Base-by-base conservation (phyloP, 2,113 vertebrate genomes). In the Chlamydotis undulata region DNA sequence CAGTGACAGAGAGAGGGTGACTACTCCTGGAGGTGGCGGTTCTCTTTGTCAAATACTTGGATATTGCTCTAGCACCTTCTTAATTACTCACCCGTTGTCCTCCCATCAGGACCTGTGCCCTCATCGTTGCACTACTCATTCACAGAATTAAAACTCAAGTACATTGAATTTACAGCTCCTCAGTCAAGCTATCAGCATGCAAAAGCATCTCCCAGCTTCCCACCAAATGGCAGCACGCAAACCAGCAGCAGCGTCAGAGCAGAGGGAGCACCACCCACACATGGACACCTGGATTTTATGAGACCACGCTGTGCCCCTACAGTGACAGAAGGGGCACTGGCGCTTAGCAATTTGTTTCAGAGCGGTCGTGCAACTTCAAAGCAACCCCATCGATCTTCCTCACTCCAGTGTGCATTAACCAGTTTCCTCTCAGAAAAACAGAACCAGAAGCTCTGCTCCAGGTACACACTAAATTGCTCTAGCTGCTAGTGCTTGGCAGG, bases 11-110 rank as follows among this genome's bases (percentile, higher is more conserved):
- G 82, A 80, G 85, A 87, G 71, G 65, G 83, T 22, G 39, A 26
- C 74, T 55, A 64, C 21, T 83, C 29, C 56, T 73, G 45, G 50
- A 94, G 41, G 52, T 89, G 49, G 76, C 60, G 37, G 39, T 73
- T 87, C 78, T 67, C 43, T 88, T 92, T 94, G 83, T 47, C 70
- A 95, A 65, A 81, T 83, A 39, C 23, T 55, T 78, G 57, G 43
- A 96, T 91, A 50, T 43, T 88, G 70, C 60, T 84, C 76, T 83
- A 90, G 81, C 39, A 95, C 67, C 61, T 65, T 95, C 89, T 75
- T 59, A 86, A 87, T 61, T 63, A 84, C 56, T 43, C 76, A 63
- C 57, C 37, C 65, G 4, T 35, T 71, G 41, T 50, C 56, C 41
- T 91, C 76, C 53, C 68, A 94, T 61, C 55, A 94, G 37, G 14